Evolutionary conservation across 2,797 vertebrate species (phyloP).

Genomic region (Lateolabrax maculatus): DNA sequence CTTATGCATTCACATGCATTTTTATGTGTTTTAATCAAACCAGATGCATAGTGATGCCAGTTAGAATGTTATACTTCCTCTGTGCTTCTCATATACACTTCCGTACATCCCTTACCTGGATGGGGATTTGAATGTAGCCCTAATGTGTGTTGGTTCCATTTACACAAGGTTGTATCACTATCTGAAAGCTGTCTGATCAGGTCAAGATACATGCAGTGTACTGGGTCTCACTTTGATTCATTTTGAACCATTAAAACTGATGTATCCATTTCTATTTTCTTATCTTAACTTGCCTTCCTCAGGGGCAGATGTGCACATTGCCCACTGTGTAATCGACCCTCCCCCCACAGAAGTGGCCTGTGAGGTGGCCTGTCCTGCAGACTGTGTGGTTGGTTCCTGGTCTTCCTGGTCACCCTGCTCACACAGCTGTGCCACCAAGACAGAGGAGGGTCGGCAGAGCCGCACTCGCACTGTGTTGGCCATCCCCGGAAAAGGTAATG

Average conservation of each 20-base stretch:
- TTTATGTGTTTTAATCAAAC: constrained; percentile 18
- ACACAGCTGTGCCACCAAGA: constrained; percentile 91
- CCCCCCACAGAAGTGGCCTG: constrained; percentile 83
- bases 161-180: neutral
- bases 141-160: neutral
- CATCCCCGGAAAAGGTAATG: constrained; percentile 92
- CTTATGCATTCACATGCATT: constrained; percentile 1
- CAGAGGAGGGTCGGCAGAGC: constrained; percentile 91
- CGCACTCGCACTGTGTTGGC: constrained; percentile 91
- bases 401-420: constrained; percentile 93
- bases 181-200: neutral
- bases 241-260: neutral
- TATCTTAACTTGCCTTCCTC: constrained; percentile 26
- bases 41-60: neutral
- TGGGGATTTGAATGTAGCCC: neutral
- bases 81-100: neutral
- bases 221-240: neutral
- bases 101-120: neutral
- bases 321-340: constrained; percentile 84
- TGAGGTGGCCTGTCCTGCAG: constrained; percentile 89
- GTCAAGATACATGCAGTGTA: neutral
- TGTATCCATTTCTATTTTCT: neutral
- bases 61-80: constrained; percentile 1
- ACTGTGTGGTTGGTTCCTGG: constrained; percentile 93
- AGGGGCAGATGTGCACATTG: constrained; percentile 86